These are phyloP conservation scores for Sebastes jordani DNA, from an alignment of 2,797 vertebrate genomes.

Conservation along the genomic window DNA sequence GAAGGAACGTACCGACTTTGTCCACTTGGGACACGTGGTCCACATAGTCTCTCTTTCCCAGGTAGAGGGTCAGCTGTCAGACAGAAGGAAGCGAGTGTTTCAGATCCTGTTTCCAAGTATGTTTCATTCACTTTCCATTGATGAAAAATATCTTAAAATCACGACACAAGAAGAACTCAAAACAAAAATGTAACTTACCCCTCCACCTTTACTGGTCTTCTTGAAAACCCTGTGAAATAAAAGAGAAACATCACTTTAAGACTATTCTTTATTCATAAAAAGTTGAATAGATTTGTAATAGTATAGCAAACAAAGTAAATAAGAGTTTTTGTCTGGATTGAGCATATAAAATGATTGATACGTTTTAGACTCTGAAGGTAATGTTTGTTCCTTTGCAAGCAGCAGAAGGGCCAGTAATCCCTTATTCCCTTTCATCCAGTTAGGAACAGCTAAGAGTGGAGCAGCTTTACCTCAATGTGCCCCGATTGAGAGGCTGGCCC, in stretches of 20 bases:
- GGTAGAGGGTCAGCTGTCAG: constrained; percentile 87
- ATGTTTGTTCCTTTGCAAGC: background rate
- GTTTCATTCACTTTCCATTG: background rate
- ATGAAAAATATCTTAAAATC: background rate
- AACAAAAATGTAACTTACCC: constrained; percentile 76
- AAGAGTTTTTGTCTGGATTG: background rate
- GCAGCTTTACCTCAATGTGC: constrained; percentile 58
- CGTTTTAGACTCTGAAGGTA: constrained; percentile 10
- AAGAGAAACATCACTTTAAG: background rate
- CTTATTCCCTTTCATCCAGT: constrained; percentile 52
- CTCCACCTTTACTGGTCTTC: constrained; percentile 89
- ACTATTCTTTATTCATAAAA: background rate
- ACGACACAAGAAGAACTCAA: background rate
- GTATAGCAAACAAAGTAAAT: background rate
- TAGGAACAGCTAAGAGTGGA: constrained; percentile 65
- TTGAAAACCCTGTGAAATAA: constrained; percentile 87
- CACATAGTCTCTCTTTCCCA: constrained; percentile 92
- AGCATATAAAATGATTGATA: constrained; percentile 10
- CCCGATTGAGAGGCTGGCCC: constrained; percentile 42
- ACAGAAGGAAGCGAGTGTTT: background rate
- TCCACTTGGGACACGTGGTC: constrained; percentile 87
- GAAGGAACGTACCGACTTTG: constrained; percentile 80
- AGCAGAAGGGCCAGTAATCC: constrained; percentile 58
- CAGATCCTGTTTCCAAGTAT: background rate
- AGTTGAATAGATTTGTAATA: background rate